Base-by-base conservation (phyloP, 1,140 invertebrate genomes). In the Arion vulgaris region DNA sequence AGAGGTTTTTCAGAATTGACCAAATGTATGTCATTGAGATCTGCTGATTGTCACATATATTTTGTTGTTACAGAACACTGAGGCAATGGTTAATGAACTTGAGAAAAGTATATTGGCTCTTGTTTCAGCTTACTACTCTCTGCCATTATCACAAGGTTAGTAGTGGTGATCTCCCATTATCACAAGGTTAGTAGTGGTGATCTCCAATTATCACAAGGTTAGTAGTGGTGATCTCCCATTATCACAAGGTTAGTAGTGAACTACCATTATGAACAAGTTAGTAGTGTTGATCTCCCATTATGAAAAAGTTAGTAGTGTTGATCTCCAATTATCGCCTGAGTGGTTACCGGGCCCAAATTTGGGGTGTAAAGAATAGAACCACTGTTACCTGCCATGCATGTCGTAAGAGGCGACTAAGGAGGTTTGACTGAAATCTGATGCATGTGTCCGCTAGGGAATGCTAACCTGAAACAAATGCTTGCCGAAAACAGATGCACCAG, bases 101-200 rank as follows among this genome's bases (percentile, higher is more conserved):
- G 78, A 80, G 53, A 80, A 80, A 51, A 36, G 49, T 66, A 71
- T 80, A n/a, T 34, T 80, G 34, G 32, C 78, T 28, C 45, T 80
- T 28, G 78, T 80, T 4, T 80, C 78, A 7, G 34, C 51, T 26
- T 80, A 71, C 78, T 80, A 80, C 28, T 9, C 78, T 34, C 32
- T 80, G 1, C 78, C 78, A 36, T 0, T 71, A 15, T 41, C 78
- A 41, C 62, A 80, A 80, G 78, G 78, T 80, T 66, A 17, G 32
- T 39, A 17, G 15, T 71, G 68, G n/a, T 34, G 26, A 28, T 34
- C 32, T 80, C 9, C 78, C 78, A 36, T 0, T 71, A 15, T 41
- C 78, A 41, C 62, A 80, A 80, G 78, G 78, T 80, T 66, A 17
- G 32, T 39, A 17, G 15, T 71, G 68, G n/a, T 34, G 26, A 28